phyloP scores from a whole-genome alignment of 2,113 vertebrate genomes.

The Bubo scandiacus region DNA sequence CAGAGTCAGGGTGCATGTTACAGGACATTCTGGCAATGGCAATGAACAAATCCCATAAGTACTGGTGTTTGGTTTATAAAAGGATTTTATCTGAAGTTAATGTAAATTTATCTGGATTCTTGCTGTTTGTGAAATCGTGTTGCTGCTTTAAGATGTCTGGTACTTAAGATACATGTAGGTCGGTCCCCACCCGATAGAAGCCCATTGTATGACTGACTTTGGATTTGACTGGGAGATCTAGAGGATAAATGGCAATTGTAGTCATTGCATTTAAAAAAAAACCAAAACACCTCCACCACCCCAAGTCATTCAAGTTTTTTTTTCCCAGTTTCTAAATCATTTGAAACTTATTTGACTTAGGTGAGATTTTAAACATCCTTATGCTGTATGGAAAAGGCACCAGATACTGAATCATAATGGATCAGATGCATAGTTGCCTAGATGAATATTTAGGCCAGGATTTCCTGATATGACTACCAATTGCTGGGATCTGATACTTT shows the following conservation, averaged over 20 bases:
- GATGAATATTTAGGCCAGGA: neutral
- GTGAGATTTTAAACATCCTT: neutral
- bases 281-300: neutral
- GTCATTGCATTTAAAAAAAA: neutral
- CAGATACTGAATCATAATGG: neutral
- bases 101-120: constrained; percentile 23
- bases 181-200: neutral
- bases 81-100: constrained; percentile 13
- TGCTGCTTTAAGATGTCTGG: neutral
- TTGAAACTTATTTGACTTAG: neutral
- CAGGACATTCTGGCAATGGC: constrained; percentile 1
- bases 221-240: neutral
- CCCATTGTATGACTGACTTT: accelerated
- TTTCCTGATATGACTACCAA: neutral
- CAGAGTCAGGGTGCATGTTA: constrained; percentile 26
- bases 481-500: neutral
- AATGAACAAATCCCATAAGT: neutral
- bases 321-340: neutral
- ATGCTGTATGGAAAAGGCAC: neutral
- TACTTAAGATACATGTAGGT: neutral
- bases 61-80: neutral
- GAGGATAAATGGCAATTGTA: neutral
- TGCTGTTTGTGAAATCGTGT: neutral
- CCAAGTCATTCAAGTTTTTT: neutral
- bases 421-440: neutral